These are phyloP conservation scores for Julus scandinavius DNA, from an alignment of 2,888 invertebrate genomes.

Conservation along the genomic window DNA sequence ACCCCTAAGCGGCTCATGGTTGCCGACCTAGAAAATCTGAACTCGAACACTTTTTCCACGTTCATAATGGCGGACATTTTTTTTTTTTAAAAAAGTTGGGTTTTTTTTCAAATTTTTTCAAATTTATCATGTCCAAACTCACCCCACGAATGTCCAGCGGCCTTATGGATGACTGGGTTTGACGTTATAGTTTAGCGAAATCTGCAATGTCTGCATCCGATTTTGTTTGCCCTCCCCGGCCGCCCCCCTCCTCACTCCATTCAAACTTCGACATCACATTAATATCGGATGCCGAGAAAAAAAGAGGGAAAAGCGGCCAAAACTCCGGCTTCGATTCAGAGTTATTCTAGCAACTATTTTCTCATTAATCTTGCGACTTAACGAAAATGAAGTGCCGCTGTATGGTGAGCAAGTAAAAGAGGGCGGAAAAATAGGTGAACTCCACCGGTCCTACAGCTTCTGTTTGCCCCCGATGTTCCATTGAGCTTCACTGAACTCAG, in stretches of 20 bases:
- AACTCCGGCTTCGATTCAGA: slow-evolving; percentile 50
- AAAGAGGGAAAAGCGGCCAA: slow-evolving; percentile 44
- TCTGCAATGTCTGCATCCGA: slow-evolving; percentile 46
- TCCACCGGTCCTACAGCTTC: not conserved
- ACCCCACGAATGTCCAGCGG: slow-evolving; percentile 24
- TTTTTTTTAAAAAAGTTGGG: not conserved
- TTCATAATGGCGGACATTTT: not conserved
- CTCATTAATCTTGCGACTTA: slow-evolving; percentile 56
- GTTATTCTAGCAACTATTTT: slow-evolving; percentile 56
- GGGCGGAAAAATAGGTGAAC: slow-evolving; percentile 40
- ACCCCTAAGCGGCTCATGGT: slow-evolving; percentile 43
- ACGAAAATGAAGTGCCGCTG: slow-evolving; percentile 49
- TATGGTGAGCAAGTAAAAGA: slow-evolving; percentile 16
- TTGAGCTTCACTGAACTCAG: slow-evolving; percentile 21
- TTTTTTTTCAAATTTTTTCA: not conserved
- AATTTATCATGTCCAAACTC: slow-evolving; percentile 17
- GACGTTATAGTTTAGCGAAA: slow-evolving; percentile 49
- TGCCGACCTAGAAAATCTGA: slow-evolving; percentile 50
- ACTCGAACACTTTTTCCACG: slow-evolving; percentile 9
- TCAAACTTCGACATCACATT: slow-evolving; percentile 48
- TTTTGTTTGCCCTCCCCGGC: slow-evolving; percentile 48
- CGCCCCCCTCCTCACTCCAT: slow-evolving; percentile 24
- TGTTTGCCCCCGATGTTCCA: not conserved
- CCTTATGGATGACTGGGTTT: slow-evolving; percentile 48
- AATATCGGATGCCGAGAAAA: slow-evolving; percentile 45